These are phyloP conservation scores for Oryzias woworae DNA, from an alignment of 2,113 vertebrate species.

Conservation along the genomic window DNA sequence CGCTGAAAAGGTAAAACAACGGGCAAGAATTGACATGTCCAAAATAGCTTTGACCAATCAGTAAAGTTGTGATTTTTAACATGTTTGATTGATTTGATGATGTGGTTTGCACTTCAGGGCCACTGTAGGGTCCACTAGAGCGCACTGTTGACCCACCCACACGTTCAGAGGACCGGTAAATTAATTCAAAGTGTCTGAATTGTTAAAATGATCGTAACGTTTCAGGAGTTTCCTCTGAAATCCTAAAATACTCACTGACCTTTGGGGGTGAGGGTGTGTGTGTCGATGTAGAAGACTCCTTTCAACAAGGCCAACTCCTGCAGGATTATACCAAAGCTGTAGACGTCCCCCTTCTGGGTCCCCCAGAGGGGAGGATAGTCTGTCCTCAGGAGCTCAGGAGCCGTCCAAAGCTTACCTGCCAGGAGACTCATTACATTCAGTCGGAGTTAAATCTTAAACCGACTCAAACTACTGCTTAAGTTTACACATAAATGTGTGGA, in stretches of 20 bases:
- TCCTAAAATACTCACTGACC: constrained; percentile 52
- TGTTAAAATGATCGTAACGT: too few species aligned
- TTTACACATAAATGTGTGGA: not conserved
- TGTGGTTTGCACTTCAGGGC: not conserved
- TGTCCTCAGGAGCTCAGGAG: constrained; percentile 84
- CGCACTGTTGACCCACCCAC: not conserved
- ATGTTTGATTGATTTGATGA: too few species aligned
- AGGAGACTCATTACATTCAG: not conserved
- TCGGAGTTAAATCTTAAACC: not conserved
- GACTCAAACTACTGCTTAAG: not conserved
- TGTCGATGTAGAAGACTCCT: constrained; percentile 85
- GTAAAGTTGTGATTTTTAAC: too few species aligned
- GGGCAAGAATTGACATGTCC: too few species aligned
- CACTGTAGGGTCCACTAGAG: not conserved
- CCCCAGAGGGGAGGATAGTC: constrained; percentile 67
- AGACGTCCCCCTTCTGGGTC: constrained; percentile 87
- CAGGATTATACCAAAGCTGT: constrained; percentile 91
- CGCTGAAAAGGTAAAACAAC: too few species aligned
- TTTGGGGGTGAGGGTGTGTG: constrained; percentile 84
- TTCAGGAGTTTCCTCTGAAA: too few species aligned
- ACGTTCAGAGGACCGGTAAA: not conserved
- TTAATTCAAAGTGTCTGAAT: not conserved
- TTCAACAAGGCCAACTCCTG: constrained; percentile 88
- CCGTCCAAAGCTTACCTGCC: constrained; percentile 89
- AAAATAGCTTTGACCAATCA: too few species aligned